Base-by-base conservation (phyloP, 2,888 invertebrate genomes). In the Troides oblongomaculatus region DNA sequence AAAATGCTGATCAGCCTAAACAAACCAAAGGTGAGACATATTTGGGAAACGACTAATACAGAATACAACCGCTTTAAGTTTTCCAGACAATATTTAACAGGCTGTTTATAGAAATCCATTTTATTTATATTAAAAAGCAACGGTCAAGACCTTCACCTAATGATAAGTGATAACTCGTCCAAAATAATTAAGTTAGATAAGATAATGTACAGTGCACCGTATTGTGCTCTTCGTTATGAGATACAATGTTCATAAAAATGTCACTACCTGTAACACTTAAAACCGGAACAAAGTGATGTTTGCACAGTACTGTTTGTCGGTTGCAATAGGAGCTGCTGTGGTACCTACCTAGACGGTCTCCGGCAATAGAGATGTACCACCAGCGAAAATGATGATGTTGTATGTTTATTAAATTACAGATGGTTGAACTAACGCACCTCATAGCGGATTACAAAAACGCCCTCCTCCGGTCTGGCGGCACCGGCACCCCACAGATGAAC, bases 361-460 rank as follows among this genome's bases (percentile, higher is more conserved):
- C 18, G 18, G 17, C 18, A 18, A 14, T 0, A 53, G 6, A 46
- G 46, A 14, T 14, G 14, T 12, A 46, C 10, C 46, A 46, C 46
- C 12, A 14, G 4, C 0, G 21, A 56, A 2, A 56, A 6, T 7
- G 2, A n/a, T 53, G 17, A 53, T 18, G 18, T 53, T 8, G 7
- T 8, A 5, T 56, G 0, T 21, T 56, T 5, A 50, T 61, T 21
- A 53, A 23, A n/a, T 65, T 50, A 3, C 88, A 96, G 96, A 98
- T 98, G 88, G 94, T 97, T 69, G 98, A 98, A 93, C 95, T 98
- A 71, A 98, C 98, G 0, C 93, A 98, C 73, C 93, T 98, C 39
- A 97, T 98, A 81, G 98, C 98, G 36, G 98, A 98, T 89, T 98
- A 98, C 87, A 98, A 98, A 95, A 98, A 98, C 91, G 96, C 97